Evolutionary conservation across 2,797 vertebrate genomes (phyloP).

Genomic region (Poecilia picta): DNA sequence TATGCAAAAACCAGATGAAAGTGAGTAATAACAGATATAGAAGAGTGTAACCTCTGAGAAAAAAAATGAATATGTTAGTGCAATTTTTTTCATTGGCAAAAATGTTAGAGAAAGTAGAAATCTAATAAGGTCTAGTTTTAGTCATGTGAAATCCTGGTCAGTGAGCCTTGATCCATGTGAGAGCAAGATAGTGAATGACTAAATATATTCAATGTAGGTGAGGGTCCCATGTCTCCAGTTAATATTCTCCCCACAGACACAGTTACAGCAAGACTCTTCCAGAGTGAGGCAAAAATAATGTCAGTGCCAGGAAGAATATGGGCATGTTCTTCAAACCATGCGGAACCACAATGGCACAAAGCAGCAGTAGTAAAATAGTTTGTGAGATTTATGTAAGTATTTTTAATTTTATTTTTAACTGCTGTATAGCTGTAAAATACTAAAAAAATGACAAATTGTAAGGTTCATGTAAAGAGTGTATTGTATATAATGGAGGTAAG

Average conservation of each 20-base stretch:
- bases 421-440: too few relatives aligned
- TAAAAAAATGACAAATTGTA: background rate
- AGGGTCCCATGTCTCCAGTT: background rate
- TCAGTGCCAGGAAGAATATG: background rate
- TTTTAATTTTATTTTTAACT: background rate
- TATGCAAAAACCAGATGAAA: background rate
- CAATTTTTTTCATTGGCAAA: background rate
- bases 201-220: background rate
- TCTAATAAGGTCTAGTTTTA: background rate
- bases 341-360: background rate
- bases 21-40: background rate
- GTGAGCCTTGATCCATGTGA: background rate
- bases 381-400: background rate
- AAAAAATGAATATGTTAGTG: background rate
- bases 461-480: background rate
- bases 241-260: background rate
- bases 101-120: background rate
- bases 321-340: background rate
- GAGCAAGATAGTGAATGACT: background rate
- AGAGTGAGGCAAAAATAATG: background rate
- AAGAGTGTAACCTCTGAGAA: background rate
- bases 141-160: background rate
- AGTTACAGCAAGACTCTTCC: background rate
- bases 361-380: background rate
- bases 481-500: background rate